A percentile compares a stretch with the other conserved stretches of the same genome.
phyloP scores from a whole-genome alignment of 2,888 invertebrate species.

The Cantharis nigra region DNA sequence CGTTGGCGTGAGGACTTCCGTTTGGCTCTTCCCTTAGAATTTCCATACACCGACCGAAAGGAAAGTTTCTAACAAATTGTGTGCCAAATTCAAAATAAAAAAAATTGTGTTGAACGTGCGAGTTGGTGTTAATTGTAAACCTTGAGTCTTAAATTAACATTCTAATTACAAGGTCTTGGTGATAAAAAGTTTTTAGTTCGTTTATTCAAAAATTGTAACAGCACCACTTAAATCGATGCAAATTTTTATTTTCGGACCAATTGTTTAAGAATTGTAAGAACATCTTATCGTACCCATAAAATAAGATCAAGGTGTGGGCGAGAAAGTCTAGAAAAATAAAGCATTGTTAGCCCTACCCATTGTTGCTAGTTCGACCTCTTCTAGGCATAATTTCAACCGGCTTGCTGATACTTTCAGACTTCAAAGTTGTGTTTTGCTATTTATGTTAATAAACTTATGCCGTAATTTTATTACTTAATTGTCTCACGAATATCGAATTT shows the following conservation, averaged over 20 bases:
- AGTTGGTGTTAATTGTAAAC: background rate
- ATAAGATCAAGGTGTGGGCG: conserved; percentile 17
- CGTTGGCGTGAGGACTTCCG: background rate
- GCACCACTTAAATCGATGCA: background rate
- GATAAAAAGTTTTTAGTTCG: background rate
- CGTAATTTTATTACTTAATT: background rate
- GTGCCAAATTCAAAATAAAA: background rate
- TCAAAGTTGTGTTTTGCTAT: background rate
- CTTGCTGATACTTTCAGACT: background rate
- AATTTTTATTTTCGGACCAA: background rate
- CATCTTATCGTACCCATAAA: background rate
- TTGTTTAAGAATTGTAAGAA: background rate
- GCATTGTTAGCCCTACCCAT: conserved; percentile 35
- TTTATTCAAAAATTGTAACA: background rate
- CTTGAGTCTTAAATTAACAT: background rate
- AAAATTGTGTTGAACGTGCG: background rate
- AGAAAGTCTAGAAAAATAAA: conserved; percentile 32
- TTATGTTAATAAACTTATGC: background rate
- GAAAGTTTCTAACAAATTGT: background rate
- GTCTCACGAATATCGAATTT: background rate
- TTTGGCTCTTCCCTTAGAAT: background rate
- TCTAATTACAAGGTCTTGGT: background rate
- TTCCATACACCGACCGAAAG: background rate
- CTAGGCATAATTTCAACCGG: conserved; percentile 14
- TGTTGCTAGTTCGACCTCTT: conserved; percentile 27